These are phyloP conservation scores for Marasmarcha lunaedactyla DNA, from an alignment of 2,888 invertebrate species.

Conservation along the genomic window DNA sequence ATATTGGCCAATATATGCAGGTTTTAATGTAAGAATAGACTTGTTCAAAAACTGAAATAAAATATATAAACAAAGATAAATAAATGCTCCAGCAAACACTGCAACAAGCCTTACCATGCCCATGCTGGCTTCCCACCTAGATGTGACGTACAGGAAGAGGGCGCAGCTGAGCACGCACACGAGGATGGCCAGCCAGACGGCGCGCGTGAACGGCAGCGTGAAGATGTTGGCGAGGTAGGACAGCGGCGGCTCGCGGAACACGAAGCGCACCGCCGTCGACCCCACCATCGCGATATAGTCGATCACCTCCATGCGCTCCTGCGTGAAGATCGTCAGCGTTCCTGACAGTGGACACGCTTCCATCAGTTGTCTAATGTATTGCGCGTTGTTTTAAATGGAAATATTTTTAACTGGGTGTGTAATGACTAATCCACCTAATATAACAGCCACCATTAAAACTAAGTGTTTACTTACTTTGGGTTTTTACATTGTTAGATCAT, in stretches of 20 bases:
- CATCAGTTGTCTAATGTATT: no score
- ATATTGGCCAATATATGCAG: no score
- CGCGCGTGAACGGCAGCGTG: slow-evolving; percentile 71
- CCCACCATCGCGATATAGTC: slow-evolving; percentile 71
- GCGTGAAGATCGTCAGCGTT: slow-evolving; percentile 48
- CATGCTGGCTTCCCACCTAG: slow-evolving; percentile 56
- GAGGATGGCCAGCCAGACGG: slow-evolving; percentile 73
- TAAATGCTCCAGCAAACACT: no score
- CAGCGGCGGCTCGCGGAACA: slow-evolving; percentile 76
- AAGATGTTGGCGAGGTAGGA: slow-evolving; percentile 76
- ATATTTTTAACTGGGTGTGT: background rate
- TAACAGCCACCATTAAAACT: no score
- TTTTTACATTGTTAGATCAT: no score
- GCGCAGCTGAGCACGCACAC: slow-evolving; percentile 57
- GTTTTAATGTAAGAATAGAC: no score
- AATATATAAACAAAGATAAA: no score
- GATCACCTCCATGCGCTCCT: slow-evolving; percentile 45
- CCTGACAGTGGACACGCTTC: no score
- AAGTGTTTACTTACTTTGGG: no score
- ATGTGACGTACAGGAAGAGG: slow-evolving; percentile 52
- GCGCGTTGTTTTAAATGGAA: no score
- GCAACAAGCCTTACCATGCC: slow-evolving; percentile 30
- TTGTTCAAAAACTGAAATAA: no score
- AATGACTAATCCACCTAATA: background rate
- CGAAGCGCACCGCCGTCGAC: slow-evolving; percentile 64